phyloP scores from a whole-genome alignment of 2,888 invertebrate genomes.

The Polymixis lichenea region DNA sequence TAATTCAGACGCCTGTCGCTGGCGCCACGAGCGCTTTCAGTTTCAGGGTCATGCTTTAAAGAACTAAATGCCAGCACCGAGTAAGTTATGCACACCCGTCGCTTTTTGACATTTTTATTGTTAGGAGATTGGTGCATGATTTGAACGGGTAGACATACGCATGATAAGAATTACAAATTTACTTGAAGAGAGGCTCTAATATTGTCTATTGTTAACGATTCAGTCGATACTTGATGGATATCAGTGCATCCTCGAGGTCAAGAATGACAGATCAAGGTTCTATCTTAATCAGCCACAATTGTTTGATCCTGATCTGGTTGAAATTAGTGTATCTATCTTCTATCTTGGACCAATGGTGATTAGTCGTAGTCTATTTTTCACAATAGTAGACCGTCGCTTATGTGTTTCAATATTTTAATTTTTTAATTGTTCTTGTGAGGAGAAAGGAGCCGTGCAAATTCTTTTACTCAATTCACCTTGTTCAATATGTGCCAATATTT shows the following conservation, averaged over 20 bases:
- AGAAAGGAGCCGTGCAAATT: background rate
- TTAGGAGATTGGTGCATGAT: background rate
- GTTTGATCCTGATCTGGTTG: background rate
- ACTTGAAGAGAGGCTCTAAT: background rate
- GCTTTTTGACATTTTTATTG: background rate
- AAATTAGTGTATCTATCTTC: background rate
- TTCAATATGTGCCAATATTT: slow-evolving; percentile 5
- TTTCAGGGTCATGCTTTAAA: slow-evolving; percentile 12
- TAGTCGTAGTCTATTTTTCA: background rate
- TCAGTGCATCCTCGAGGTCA: background rate
- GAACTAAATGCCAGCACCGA: slow-evolving; percentile 4
- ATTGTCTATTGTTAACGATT: background rate
- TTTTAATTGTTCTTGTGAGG: background rate
- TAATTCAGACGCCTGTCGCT: background rate
- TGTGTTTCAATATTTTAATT: background rate
- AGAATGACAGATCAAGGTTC: background rate
- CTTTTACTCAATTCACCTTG: slow-evolving; percentile 28
- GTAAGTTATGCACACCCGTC: background rate
- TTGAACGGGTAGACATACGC: background rate
- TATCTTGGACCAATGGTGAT: background rate
- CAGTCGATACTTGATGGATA: background rate
- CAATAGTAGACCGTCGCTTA: background rate
- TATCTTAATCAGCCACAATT: background rate
- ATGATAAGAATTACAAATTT: slow-evolving; percentile 4
- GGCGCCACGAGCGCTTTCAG: background rate